Base-by-base conservation (phyloP, 2,888 invertebrate species). In the Altica lythri region DNA sequence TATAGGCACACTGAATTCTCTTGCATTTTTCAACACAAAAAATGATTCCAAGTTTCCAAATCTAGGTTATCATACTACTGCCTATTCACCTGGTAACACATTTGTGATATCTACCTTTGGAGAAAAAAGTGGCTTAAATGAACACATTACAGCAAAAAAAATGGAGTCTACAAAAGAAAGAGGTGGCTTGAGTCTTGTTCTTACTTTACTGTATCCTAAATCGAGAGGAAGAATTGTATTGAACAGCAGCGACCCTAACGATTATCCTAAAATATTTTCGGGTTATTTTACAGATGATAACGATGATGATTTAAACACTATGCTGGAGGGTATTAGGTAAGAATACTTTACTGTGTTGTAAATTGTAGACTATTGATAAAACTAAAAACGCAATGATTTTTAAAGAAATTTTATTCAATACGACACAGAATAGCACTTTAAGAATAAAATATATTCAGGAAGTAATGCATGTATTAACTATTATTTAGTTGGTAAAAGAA, bases 141-240 rank as follows among this genome's bases (percentile, higher is more conserved):
- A 22, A 5, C 22, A 8, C 4, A 22, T 8, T 5, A 22, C 22
- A 22, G 22, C 4, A 22, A 8, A 22, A 22, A 22, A 4, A 5
- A 5, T 22, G 4, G 22, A 22, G 22, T 22, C 22, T 5, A 4
- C 8, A 5, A 22, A 22, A 22, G 8, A 22, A 8, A 22, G 4
- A 22, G 22, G 22, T 22, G 4, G 4, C 8, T 8, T 52, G 5
- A 30, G 53, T 5, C 2, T 63, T 5, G 37, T 17, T n/a, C 35
- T 68, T 6, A 12, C 48, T 10, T 57, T 63, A 10, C 34, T 66
- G 2, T 66, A 68, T 30, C 91, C 92, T 0, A 81, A 79, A 58
- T 90, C 90, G 64, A 77, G 84, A 37, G 91, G 91, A 0, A 80
- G 78, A 60, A 70, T 92, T 9, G 77, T 82, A 61, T 75, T 96